A percentile compares a stretch with the other conserved stretches of the same genome.
phyloP scores from a whole-genome alignment of 2,113 vertebrate species.

The Notarius lentiginosus region DNA sequence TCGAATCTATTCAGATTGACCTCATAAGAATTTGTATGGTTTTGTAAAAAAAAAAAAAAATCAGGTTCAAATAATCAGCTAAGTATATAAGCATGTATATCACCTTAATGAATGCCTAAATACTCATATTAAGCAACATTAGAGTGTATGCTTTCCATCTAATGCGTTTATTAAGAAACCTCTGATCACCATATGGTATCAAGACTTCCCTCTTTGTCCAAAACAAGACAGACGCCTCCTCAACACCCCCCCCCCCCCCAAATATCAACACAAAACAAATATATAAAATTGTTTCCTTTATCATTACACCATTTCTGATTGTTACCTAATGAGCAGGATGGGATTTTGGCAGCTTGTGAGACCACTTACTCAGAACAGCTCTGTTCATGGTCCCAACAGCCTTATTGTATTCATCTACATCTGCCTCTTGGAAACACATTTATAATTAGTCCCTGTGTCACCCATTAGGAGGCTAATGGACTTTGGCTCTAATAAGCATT shows the following conservation, averaged over 20 bases:
- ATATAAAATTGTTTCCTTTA: conserved; percentile 47
- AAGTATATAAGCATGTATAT: background rate
- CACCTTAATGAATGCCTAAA: background rate
- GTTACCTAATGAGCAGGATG: conserved; percentile 83
- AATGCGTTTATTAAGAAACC: background rate
- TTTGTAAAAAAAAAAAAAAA: background rate
- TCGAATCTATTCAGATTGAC: background rate
- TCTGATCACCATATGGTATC: conserved; percentile 1
- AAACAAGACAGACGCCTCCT: background rate
- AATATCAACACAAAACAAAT: conserved; percentile 2
- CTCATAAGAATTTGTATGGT: background rate
- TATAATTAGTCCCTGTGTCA: conserved; percentile 81
- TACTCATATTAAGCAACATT: background rate
- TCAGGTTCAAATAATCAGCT: background rate
- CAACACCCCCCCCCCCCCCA: background rate
- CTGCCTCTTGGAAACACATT: conserved; percentile 79
- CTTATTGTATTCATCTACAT: conserved; percentile 78
- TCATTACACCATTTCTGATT: conserved; percentile 83
- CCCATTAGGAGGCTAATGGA: conserved; percentile 75
- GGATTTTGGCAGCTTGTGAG: conserved; percentile 82
- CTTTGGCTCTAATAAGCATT: conserved; percentile 78
- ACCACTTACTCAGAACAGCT: conserved; percentile 84
- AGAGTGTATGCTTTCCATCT: background rate
- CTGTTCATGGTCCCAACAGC: conserved; percentile 83
- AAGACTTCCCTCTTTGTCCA: background rate